Conservation (phyloP, 2,113 vertebrate genomes). For the Petromus typicus region DNA sequence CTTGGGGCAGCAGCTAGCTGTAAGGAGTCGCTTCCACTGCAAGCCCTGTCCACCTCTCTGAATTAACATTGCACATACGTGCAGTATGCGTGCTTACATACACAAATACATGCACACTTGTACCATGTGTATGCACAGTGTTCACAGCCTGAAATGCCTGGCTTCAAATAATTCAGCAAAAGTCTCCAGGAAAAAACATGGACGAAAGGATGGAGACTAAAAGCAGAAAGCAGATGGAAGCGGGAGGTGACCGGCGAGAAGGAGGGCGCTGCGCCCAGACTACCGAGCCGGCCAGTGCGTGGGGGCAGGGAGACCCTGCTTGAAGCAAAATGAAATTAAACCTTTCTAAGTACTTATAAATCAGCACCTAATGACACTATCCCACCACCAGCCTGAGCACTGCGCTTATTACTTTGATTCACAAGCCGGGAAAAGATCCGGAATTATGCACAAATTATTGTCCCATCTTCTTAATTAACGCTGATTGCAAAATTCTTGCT, state of each 20-base stretch:
- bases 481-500: constrained; percentile 85
- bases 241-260: neutral
- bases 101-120: accelerated
- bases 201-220: neutral
- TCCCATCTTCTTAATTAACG: constrained; percentile 85
- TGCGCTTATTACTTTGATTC: constrained; percentile 83
- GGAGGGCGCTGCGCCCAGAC: neutral
- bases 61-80: too few relatives aligned
- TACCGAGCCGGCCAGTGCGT: neutral
- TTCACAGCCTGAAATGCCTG: neutral
- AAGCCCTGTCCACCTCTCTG: neutral
- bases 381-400: constrained; percentile 80
- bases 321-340: constrained; percentile 83
- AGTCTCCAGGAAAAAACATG: neutral
- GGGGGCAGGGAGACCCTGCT: constrained; percentile 81
- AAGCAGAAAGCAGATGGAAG: neutral
- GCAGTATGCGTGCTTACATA: accelerated
- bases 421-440: constrained; percentile 83
- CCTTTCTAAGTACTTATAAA: constrained; percentile 84
- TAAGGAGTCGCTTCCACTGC: neutral
- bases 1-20: neutral
- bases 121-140: accelerated
- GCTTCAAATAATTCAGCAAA: neutral
- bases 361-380: constrained; percentile 81
- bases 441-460: constrained; percentile 85